Evolutionary conservation across 2,797 vertebrate genomes (phyloP), one percentile per base, ranked within the genome.

Genomic region (Chloroceryle inda): DNA sequence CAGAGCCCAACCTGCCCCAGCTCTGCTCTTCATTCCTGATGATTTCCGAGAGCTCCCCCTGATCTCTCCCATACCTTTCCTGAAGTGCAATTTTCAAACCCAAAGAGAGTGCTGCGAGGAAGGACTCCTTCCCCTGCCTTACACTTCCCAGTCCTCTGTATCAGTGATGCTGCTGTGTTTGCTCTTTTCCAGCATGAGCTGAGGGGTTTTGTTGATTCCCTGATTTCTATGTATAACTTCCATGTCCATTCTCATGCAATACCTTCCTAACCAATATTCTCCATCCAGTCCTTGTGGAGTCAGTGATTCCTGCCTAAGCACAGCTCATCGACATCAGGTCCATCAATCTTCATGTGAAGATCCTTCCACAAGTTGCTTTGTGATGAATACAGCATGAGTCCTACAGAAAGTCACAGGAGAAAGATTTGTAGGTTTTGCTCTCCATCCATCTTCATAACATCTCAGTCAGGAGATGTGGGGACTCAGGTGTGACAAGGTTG

Each of bases 371-470:
- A 1, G 33, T 11, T n/a, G 12, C 49, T 10, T 44, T 8, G 29
- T 49, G 45, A 18, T 23, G 61, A n/a, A 3, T 33, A 35, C 5
- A 47, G 45, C 40, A 22, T 0, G 19, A 19, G 42, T 31, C 45
- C 66, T 47, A 50, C 16, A 18, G 38, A 8, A 81, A 17, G 33
- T 6, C 50, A 27, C 80, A 33, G 62, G 14, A 85, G 45, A 71
- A 13, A 66, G 13, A 13, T 3, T 26, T 49, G 27, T 7, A 31
- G 13, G 23, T 27, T 74, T 17, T 44, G 37, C 49, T 14, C 22
- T 20, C 0, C 1, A 33, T 56, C 40, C 38, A 21, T 7, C 14
- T 13, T 16, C 26, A 50, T 7, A 64, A 18, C 10, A 3, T 6
- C 56, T 44, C 29, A 8, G 19, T 45, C 55, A 24, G 76, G 44